Percentiles rank a stretch among this genome's conserved stretches.
Conservation (phyloP, 1,140 invertebrate genomes). For the Halesus radiatus region DNA sequence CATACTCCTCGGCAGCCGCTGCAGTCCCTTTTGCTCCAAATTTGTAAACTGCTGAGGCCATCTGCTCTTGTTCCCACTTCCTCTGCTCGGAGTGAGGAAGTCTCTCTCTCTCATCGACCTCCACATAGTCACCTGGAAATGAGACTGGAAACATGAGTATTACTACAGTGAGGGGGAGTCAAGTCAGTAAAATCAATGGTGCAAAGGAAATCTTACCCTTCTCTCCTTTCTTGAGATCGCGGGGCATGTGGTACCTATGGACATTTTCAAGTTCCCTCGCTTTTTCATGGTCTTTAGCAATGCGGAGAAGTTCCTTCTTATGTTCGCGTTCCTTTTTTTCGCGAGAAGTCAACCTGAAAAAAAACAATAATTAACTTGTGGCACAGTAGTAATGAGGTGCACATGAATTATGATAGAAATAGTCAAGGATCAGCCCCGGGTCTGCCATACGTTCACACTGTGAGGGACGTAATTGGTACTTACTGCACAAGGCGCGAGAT, state of each 20-base stretch:
- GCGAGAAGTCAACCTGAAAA: conserved; percentile 82
- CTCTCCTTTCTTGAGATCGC: conserved; percentile 80
- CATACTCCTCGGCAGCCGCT: conserved; percentile 87
- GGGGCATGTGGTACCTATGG: conserved; percentile 94
- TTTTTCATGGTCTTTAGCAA: conserved; percentile 96
- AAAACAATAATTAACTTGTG: not conserved
- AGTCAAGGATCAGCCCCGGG: too few relatives aligned
- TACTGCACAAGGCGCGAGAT: too few relatives aligned
- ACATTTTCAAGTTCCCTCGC: conserved; percentile 93
- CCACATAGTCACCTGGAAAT: conserved; percentile 80
- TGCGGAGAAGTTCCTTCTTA: conserved; percentile 90
- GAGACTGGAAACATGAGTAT: not conserved
- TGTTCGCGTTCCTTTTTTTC: conserved; percentile 90
- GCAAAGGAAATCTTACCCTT: conserved; percentile 65
- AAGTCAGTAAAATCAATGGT: too few relatives aligned
- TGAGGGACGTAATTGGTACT: too few relatives aligned
- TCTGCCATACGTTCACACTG: too few relatives aligned
- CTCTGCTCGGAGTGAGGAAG: conserved; percentile 93
- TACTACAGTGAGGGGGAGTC: too few relatives aligned
- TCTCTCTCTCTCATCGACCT: conserved; percentile 90
- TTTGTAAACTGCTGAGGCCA: conserved; percentile 91
- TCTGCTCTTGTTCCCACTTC: conserved; percentile 98
- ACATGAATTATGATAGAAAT: too few relatives aligned
- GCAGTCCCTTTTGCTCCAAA: conserved; percentile 90
- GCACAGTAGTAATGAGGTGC: too few relatives aligned